Conservation (phyloP, 2,797 vertebrate genomes). For the Acropternis orthonyx region DNA sequence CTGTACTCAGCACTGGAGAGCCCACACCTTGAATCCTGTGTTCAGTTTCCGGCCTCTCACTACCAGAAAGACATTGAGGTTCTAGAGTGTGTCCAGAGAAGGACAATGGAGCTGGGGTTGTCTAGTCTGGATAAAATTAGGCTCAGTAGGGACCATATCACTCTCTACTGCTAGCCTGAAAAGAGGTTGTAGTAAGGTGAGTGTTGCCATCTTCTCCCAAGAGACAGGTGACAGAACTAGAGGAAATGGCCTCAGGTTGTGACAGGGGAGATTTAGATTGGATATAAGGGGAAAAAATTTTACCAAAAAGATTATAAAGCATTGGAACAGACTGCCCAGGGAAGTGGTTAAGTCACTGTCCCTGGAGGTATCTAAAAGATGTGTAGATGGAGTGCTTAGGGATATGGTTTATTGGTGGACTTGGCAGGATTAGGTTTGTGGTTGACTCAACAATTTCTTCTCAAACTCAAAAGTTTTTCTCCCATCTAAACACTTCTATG, state of each 20-base stretch:
- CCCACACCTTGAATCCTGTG: rapidly evolving
- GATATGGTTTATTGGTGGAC: background rate
- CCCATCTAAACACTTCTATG: background rate
- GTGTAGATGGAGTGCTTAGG: background rate
- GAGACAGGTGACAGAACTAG: background rate
- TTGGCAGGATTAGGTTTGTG: background rate
- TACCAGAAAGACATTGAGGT: background rate
- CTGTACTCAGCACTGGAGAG: background rate
- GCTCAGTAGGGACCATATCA: background rate
- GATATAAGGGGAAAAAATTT: background rate
- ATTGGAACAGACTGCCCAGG: background rate
- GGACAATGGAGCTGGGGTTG: background rate
- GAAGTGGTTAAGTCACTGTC: background rate
- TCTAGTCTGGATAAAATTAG: background rate
- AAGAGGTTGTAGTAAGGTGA: background rate
- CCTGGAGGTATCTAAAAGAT: background rate
- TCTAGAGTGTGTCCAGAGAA: background rate
- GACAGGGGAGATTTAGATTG: background rate
- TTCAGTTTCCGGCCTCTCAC: too few species aligned
- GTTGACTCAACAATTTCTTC: background rate
- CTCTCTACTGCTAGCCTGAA: background rate
- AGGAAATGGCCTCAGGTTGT: background rate
- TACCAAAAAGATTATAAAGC: background rate
- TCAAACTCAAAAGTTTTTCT: background rate
- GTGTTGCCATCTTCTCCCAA: background rate